Base-by-base conservation (phyloP, 2,888 invertebrate genomes). In the Lathronympha strigana region DNA sequence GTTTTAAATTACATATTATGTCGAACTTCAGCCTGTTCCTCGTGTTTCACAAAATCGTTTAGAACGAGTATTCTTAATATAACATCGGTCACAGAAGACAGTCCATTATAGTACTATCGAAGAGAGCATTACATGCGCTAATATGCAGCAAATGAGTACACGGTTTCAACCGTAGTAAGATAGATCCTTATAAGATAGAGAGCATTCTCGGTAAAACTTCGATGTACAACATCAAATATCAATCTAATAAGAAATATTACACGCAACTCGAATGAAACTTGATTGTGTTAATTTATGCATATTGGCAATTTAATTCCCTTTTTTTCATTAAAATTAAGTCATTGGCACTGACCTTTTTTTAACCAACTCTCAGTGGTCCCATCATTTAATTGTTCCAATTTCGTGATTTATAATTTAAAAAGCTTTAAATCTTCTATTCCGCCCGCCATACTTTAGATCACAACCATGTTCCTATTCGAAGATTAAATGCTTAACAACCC, bases 401-500 rank as follows among this genome's bases (percentile, higher is more conserved):
- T 13, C 4, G 23, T 11, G 38, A 13, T 25, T 23, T 8, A n/a
- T 31, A n/a, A 23, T 28, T 33, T 21, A 2, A 38, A 47, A 40
- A 43, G 9, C 6, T 36, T 36, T 4, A 38, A 5, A 38, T 19
- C 13, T 4, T 9, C 4, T 11, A 17, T 38, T 21, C 19, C 17
- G 40, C 33, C 19, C 21, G 19, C 55, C 53, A 43, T 53, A 33
- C 53, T 17, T 23, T 36, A 47, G 45, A 33, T 58, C 63, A 63
- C 63, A 63, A 63, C 63, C 63, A 17, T 17, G 3, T 40, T 21
- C 49, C 58, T 58, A 63, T 51, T 51, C 43, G 28, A 51, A 63
- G 38, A 57, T 50, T 63, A 60, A 64, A 64, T 64, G 64, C 63
- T 64, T 58, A 58, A 50, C 63, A 64, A n/a, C 64, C 64, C 64